Conservation (phyloP, 2,797 vertebrate species). For the Thripadectes ignobilis region DNA sequence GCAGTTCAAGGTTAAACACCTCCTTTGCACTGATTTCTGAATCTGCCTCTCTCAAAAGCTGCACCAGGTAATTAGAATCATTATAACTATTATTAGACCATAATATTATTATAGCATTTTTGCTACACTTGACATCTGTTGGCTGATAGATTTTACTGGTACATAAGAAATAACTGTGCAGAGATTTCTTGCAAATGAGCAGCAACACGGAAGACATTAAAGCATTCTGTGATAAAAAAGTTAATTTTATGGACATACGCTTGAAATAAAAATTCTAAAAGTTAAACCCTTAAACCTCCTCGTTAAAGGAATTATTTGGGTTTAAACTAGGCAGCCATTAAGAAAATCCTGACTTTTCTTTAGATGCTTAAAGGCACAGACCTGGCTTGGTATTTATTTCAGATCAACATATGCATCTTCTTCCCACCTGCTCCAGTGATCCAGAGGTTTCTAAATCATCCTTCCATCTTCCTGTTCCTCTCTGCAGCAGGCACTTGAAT, state of each 20-base stretch:
- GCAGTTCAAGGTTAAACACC: constrained; percentile 60
- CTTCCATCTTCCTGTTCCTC: not conserved
- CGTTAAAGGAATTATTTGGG: not conserved
- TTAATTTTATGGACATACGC: not conserved
- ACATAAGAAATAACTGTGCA: constrained; percentile 72
- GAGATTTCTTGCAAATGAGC: constrained; percentile 51
- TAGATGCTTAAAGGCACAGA: not conserved
- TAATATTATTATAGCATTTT: constrained; percentile 75
- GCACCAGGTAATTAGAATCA: constrained; percentile 72
- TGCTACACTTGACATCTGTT: constrained; percentile 75
- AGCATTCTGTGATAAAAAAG: not conserved
- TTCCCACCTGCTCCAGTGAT: not conserved
- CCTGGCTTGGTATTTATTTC: not conserved
- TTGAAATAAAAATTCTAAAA: constrained; percentile 51
- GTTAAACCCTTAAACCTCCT: constrained; percentile 24
- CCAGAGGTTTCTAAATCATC: not conserved
- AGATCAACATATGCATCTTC: not conserved
- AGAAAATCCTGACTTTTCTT: not conserved
- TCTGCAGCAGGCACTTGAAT: not conserved
- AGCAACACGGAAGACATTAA: not conserved
- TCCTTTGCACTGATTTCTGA: constrained; percentile 25
- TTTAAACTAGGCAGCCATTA: not conserved
- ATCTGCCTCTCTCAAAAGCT: constrained; percentile 65
- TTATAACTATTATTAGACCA: constrained; percentile 74
- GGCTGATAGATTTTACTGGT: constrained; percentile 72